A percentile compares a stretch with the other conserved stretches of the same genome.
Evolutionary conservation across 2,888 invertebrate genomes (phyloP).

Genomic region (Gastracanthus pulcherrimus): DNA sequence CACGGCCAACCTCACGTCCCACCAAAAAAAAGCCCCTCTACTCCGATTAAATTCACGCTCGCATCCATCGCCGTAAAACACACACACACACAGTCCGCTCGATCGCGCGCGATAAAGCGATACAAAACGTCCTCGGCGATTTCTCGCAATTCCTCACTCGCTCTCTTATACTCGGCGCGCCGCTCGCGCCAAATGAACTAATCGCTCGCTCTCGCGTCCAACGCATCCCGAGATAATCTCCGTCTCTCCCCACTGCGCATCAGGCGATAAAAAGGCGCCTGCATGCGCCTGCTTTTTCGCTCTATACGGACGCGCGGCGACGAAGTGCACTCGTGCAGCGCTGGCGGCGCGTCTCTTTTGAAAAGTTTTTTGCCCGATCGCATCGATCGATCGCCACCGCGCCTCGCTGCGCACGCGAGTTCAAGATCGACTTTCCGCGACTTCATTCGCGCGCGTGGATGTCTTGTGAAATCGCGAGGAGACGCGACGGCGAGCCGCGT

Average conservation of each 20-base stretch:
- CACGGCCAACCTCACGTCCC: too few relatives aligned
- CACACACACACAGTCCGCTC: too few relatives aligned
- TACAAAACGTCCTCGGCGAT: too few relatives aligned
- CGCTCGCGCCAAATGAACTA: too few relatives aligned
- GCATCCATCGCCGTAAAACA: too few relatives aligned
- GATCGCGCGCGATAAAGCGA: too few relatives aligned
- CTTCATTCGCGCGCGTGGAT: conserved; percentile 41
- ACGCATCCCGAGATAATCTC: background rate
- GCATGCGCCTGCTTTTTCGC: background rate
- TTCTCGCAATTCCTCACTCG: too few relatives aligned
- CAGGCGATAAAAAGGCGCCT: background rate
- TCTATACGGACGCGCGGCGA: too few relatives aligned
- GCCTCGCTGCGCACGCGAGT: conserved; percentile 43
- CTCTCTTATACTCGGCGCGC: too few relatives aligned
- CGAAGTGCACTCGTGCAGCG: background rate
- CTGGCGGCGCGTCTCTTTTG: conserved; percentile 19
- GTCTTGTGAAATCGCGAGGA: conserved; percentile 59
- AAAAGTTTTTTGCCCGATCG: conserved; percentile 25
- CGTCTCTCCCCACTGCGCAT: background rate
- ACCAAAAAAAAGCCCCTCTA: too few relatives aligned
- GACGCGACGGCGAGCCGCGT: conserved; percentile 43
- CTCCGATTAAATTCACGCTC: too few relatives aligned
- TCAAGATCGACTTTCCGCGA: conserved; percentile 61
- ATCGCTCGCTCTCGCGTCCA: background rate
- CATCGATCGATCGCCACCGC: conserved; percentile 17